Evolutionary conservation across 2,113 vertebrate species (phyloP).

Genomic region (Parotia lawesii): DNA sequence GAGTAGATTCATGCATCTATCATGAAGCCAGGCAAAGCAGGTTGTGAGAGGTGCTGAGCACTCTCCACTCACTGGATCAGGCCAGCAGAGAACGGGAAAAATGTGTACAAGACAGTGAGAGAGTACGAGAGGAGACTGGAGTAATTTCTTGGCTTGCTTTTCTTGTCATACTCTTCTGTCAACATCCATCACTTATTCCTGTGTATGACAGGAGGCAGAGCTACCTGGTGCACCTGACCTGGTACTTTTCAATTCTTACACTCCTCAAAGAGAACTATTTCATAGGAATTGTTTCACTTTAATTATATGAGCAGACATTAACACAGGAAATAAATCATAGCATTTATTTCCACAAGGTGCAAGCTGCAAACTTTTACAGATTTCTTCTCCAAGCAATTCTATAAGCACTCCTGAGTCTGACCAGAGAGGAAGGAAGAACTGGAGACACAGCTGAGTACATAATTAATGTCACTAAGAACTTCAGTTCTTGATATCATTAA

Average conservation of each 20-base stretch:
- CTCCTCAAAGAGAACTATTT: neutral
- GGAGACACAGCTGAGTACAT: neutral
- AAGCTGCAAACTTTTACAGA: neutral
- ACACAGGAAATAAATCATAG: neutral
- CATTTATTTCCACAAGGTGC: neutral
- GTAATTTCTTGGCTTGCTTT: neutral
- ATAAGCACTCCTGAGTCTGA: neutral
- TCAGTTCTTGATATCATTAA: neutral
- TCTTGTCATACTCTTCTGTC: neutral
- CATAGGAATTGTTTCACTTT: neutral
- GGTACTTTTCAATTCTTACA: neutral
- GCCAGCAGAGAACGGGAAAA: neutral
- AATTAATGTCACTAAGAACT: neutral
- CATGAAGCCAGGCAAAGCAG: neutral
- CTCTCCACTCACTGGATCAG: neutral
- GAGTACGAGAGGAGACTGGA: neutral
- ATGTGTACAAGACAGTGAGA: neutral
- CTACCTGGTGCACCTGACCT: neutral
- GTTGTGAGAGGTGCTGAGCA: neutral
- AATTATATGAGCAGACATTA: neutral
- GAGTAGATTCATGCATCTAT: neutral
- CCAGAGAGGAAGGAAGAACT: neutral
- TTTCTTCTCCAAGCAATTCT: neutral
- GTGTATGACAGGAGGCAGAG: neutral
- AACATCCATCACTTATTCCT: neutral